Conservation (phyloP, 2,113 vertebrate species). For the Thunnus maccoyii region DNA sequence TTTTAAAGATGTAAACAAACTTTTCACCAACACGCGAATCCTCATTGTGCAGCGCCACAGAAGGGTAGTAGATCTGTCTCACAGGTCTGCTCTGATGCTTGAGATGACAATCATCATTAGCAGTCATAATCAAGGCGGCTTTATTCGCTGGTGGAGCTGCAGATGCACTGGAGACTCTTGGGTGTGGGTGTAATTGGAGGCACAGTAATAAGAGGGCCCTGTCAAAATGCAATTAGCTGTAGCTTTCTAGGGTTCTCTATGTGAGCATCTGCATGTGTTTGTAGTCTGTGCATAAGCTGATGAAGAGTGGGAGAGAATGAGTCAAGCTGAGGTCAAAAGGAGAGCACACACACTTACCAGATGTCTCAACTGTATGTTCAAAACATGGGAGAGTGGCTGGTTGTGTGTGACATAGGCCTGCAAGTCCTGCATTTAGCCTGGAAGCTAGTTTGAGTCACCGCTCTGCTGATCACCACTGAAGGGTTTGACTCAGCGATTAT, state of each 20-base stretch:
- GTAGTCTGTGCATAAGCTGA: background rate
- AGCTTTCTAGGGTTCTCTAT: background rate
- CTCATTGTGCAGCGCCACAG: background rate
- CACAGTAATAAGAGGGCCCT: slow-evolving; percentile 6
- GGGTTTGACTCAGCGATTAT: background rate
- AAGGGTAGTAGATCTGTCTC: background rate
- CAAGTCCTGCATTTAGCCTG: background rate
- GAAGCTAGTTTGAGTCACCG: background rate
- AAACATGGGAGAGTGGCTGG: background rate
- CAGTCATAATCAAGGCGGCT: background rate
- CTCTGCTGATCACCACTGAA: background rate
- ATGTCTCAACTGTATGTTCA: background rate
- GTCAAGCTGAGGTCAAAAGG: slow-evolving; percentile 18
- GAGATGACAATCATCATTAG: slow-evolving; percentile 38
- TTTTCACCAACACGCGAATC: slow-evolving; percentile 23
- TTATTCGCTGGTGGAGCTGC: slow-evolving; percentile 15
- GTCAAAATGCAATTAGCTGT: slow-evolving; percentile 35
- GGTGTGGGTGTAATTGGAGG: slow-evolving; percentile 24
- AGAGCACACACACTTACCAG: background rate
- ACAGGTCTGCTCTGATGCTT: background rate
- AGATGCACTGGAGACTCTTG: slow-evolving; percentile 1
- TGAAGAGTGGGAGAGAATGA: background rate
- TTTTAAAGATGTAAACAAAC: slow-evolving; percentile 9
- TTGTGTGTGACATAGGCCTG: background rate
- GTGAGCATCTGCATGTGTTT: background rate